Evolutionary conservation across 2,797 vertebrate species (phyloP).

Genomic region (Micrastur ruficollis): DNA sequence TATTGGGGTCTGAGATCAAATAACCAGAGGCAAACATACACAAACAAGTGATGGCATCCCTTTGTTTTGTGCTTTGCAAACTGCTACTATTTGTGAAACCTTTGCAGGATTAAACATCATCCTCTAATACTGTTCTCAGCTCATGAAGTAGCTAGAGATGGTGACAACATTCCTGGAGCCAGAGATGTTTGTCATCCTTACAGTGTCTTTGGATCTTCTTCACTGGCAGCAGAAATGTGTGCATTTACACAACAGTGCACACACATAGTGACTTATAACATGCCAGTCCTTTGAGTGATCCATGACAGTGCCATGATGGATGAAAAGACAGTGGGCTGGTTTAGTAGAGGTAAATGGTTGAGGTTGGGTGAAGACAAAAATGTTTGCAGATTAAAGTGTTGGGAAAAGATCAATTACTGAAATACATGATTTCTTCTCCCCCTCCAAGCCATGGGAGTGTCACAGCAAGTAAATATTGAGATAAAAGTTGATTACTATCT

Average conservation of each 20-base stretch:
- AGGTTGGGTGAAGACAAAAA: not conserved
- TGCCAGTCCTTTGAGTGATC: not conserved
- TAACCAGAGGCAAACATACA: not conserved
- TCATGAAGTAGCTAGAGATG: not conserved
- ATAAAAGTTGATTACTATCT: not conserved
- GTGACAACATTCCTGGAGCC: not conserved
- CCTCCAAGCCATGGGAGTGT: not conserved
- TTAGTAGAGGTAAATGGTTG: not conserved
- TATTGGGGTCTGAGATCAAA: not conserved
- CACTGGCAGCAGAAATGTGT: not conserved
- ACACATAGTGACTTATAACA: not conserved
- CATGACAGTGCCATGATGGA: not conserved
- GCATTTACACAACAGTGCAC: not conserved
- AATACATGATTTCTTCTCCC: not conserved
- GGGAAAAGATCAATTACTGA: not conserved
- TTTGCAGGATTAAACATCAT: not conserved
- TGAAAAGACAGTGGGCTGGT: not conserved
- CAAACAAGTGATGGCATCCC: rapidly evolving
- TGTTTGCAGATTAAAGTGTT: not conserved
- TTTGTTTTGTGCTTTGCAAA: not conserved
- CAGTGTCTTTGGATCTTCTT: not conserved
- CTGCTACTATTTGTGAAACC: not conserved
- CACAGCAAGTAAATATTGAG: not conserved
- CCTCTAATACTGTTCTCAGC: not conserved
- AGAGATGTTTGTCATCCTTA: not conserved